phyloP scores from a whole-genome alignment of 2,113 vertebrate genomes.

The Rhinopomastus cyanomelas region DNA sequence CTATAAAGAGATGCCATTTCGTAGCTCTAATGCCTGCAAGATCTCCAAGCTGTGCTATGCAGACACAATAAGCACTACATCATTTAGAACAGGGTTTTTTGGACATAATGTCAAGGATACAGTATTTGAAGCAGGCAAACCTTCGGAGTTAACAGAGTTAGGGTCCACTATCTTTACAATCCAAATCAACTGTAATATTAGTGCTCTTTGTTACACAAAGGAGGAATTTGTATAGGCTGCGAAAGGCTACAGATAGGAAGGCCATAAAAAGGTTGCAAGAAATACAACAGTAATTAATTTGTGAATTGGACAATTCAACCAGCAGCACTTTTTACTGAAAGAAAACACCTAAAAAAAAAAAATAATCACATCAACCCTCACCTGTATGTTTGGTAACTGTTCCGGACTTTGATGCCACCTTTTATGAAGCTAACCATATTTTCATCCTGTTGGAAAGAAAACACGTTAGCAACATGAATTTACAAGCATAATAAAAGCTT shows the following conservation, averaged over 20 bases:
- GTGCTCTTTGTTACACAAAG: background rate
- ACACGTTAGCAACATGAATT: background rate
- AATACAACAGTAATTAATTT: background rate
- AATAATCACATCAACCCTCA: conserved; percentile 47
- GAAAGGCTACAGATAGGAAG: background rate
- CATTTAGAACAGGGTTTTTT: background rate
- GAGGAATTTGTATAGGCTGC: background rate
- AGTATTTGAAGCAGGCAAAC: background rate
- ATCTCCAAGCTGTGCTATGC: background rate
- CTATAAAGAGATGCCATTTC: background rate
- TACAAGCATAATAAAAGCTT: background rate
- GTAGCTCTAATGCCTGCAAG: background rate
- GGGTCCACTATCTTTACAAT: background rate
- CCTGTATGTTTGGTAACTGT: conserved; percentile 98
- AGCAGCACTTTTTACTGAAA: background rate
- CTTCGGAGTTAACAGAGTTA: background rate
- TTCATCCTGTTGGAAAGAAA: conserved; percentile 85
- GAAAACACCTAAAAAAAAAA: background rate
- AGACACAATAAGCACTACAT: background rate
- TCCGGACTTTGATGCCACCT: conserved; percentile 96
- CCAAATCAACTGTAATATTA: background rate
- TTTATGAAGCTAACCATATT: conserved; percentile 99
- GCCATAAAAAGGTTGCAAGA: background rate
- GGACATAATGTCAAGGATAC: background rate
- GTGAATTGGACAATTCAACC: background rate